phyloP scores from a whole-genome alignment of 1,140 invertebrate genomes.

The Drosophila sulfurigaster region DNA sequence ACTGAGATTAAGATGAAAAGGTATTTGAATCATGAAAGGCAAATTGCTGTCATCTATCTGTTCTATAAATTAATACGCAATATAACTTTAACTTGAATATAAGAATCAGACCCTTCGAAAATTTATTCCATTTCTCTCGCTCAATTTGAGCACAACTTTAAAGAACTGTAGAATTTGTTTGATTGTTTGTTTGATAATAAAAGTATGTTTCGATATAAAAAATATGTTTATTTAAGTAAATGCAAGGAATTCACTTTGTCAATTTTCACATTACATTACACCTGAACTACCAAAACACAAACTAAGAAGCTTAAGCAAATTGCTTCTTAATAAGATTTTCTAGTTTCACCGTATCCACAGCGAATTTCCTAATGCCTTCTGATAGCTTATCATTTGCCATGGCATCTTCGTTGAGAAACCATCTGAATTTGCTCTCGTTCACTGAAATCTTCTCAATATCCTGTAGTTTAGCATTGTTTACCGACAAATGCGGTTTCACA shows the following conservation, averaged over 20 bases:
- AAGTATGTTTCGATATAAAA: not conserved
- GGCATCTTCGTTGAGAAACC: conserved; percentile 98
- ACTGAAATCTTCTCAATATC: conserved; percentile 92
- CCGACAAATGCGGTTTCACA: conserved; percentile 85
- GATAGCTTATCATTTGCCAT: conserved; percentile 99
- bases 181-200: no score
- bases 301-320: conserved; percentile 38
- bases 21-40: no score
- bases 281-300: not conserved
- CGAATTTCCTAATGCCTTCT: conserved; percentile 99
- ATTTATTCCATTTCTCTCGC: no score
- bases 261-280: conserved; percentile 7
- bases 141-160: no score
- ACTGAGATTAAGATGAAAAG: no score
- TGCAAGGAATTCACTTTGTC: conserved; percentile 1
- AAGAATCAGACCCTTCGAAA: no score
- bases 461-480: conserved; percentile 87
- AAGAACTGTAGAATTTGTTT: no score
- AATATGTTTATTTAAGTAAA: conserved; percentile 18
- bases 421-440: conserved; percentile 94
- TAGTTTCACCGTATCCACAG: conserved; percentile 96
- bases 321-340: conserved; percentile 89
- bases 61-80: no score
- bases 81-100: no score
- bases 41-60: no score